Percentiles rank a stretch among this genome's conserved stretches.
phyloP scores from a whole-genome alignment of 2,113 vertebrate species.

The Shinisaurus crocodilurus region DNA sequence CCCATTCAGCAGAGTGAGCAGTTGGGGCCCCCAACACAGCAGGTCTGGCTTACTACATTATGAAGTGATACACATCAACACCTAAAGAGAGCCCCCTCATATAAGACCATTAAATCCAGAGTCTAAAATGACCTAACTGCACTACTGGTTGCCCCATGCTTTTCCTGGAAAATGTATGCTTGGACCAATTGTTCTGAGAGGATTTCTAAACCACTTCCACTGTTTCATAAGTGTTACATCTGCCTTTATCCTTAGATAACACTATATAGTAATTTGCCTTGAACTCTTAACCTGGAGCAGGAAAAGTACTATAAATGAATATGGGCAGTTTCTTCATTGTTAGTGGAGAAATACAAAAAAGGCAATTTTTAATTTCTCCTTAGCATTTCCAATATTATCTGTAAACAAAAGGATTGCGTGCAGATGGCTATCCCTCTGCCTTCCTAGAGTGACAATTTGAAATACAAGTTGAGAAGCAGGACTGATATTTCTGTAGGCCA shows the following conservation, averaged over 20 bases:
- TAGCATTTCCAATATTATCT: conserved; percentile 21
- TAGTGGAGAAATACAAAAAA: conserved; percentile 19
- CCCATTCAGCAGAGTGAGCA: too few species aligned
- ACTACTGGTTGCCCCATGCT: not conserved
- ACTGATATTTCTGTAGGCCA: conserved; percentile 59
- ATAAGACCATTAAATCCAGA: too few species aligned
- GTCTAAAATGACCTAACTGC: too few species aligned
- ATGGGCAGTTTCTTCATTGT: not conserved
- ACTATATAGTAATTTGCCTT: not conserved
- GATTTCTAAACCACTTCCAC: not conserved
- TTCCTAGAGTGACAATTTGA: conserved; percentile 47
- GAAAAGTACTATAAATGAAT: not conserved
- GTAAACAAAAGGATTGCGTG: conserved; percentile 32
- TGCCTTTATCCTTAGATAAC: not conserved
- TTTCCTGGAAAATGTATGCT: not conserved
- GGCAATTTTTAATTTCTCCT: conserved; percentile 26
- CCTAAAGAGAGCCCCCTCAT: too few species aligned
- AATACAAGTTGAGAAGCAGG: conserved; percentile 46
- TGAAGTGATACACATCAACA: too few species aligned
- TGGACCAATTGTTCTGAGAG: not conserved
- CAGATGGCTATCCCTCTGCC: conserved; percentile 18
- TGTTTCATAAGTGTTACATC: not conserved
- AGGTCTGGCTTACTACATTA: too few species aligned
- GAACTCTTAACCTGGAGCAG: not conserved
- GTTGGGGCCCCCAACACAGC: too few species aligned